Evolutionary conservation across 2,113 vertebrate species (phyloP), one percentile per base, ranked within the genome.

Genomic region (Columba livia): DNA sequence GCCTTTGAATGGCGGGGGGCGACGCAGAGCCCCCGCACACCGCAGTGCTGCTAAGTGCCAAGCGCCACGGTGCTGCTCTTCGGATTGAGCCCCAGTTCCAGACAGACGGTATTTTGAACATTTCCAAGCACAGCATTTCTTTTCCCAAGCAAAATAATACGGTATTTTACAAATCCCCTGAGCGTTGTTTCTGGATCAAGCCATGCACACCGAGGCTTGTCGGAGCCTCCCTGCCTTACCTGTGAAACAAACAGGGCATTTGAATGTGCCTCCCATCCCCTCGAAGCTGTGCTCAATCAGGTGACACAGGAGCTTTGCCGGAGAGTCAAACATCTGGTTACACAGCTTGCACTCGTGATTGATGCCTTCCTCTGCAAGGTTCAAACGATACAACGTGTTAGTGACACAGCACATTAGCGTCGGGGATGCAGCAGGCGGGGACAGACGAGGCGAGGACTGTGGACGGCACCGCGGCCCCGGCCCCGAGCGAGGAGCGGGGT

Each of bases 291-390:
- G 99, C 98, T 99, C 99, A 94, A 99, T 99, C 98, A 99, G 99
- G 98, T 99, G 99, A 98, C 99, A 99, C 93, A 99, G 98, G 97
- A 99, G 99, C 98, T 99, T 99, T 98, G 99, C 99, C 66, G 99
- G 99, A 97, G 99, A 99, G 98, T 99, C 99, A 98, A 99, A 99
- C 99, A 99, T 99, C 99, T 99, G 99, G 99, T 99, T 99, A 98
- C 99, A 99, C 98, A 99, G 99, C 98, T 99, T 99, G 99, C 99
- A 99, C 98, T 99, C 99, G n/a, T 99, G 99, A 99, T 99, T 99
- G 99, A 99, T 99, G 98, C 99, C 99, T 98, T 99, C 99, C 98
- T 99, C 99, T 99, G 99, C 98, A 99, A 98, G 98, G 98, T 98
- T 98, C 97, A 98, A 98, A 98, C 96, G 90, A 97, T 95, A 95